Conservation (phyloP, 2,797 vertebrate genomes). For the Argentina silus region DNA sequence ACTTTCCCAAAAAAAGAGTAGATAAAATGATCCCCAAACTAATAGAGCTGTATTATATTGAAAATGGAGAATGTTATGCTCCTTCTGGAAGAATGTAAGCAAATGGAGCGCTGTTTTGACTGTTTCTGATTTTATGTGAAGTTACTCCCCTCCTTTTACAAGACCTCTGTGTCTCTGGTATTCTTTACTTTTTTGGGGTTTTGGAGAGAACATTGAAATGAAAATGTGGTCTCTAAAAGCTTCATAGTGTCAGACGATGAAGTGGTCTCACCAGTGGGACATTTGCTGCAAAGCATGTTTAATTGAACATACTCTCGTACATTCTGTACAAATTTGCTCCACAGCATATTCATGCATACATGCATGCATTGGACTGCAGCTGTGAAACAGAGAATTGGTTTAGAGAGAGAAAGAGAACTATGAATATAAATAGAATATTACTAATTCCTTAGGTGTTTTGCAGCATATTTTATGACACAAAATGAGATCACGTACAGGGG, state of each 20-base stretch:
- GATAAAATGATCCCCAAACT: background rate
- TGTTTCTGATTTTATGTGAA: background rate
- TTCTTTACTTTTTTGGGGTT: conserved; percentile 18
- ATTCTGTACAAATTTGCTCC: conserved; percentile 16
- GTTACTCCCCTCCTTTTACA: conserved; percentile 12
- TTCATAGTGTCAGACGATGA: background rate
- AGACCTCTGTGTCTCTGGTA: conserved; percentile 18
- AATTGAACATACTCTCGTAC: conserved; percentile 12
- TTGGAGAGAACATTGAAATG: conserved; percentile 1
- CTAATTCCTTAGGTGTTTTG: conserved; percentile 54
- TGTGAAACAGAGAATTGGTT: background rate
- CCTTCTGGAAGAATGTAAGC: conserved; percentile 7
- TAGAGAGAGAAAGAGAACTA: conserved; percentile 22
- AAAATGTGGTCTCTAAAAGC: conserved; percentile 1
- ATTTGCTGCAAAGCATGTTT: background rate
- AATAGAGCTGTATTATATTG: background rate
- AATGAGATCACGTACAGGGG: conserved; percentile 55
- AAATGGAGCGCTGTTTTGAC: conserved; percentile 21
- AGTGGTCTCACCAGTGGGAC: background rate
- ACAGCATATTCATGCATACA: conserved; percentile 28
- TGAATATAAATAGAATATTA: conserved; percentile 51
- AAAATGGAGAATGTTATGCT: conserved; percentile 5
- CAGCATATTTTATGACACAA: conserved; percentile 35
- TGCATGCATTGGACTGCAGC: background rate
- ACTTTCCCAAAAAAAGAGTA: conserved; percentile 43